A percentile compares a stretch with the other conserved stretches of the same genome.
phyloP scores from a whole-genome alignment of 2,113 vertebrate species.

The Anseranas semipalmata region DNA sequence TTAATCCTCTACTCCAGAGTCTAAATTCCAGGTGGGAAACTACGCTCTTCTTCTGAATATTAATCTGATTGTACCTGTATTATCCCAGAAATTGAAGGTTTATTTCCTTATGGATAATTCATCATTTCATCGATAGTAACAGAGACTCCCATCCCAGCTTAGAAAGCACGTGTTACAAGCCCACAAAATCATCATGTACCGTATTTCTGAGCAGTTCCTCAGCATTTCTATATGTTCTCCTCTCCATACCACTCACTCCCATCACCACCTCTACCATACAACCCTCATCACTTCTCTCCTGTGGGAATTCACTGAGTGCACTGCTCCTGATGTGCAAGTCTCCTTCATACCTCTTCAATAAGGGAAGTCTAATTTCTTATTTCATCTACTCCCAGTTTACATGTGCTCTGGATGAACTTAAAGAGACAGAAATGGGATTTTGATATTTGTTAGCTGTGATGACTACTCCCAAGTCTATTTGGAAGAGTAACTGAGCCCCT shows the following conservation, averaged over 20 bases:
- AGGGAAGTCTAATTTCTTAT: not conserved
- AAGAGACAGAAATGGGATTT: not conserved
- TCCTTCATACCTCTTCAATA: not conserved
- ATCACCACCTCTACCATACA: not conserved
- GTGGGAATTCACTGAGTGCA: fast-evolving
- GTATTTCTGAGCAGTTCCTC: not conserved
- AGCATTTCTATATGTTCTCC: not conserved
- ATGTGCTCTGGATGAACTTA: too few species aligned
- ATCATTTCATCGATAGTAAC: not conserved
- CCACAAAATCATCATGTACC: not conserved
- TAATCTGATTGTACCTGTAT: not conserved
- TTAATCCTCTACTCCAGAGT: conserved; percentile 36
- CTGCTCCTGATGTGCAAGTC: not conserved
- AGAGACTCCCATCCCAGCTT: not conserved
- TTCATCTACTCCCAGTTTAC: not conserved
- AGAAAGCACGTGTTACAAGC: not conserved
- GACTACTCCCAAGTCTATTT: not conserved
- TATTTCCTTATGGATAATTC: not conserved
- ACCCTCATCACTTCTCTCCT: not conserved
- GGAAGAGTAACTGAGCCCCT: not conserved
- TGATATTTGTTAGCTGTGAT: not conserved
- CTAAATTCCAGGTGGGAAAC: conserved; percentile 36
- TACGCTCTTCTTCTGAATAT: not conserved
- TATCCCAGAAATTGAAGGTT: conserved; percentile 5
- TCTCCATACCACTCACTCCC: not conserved